phyloP scores from a whole-genome alignment of 1,140 invertebrate species.

The Magallana ariakensis region DNA sequence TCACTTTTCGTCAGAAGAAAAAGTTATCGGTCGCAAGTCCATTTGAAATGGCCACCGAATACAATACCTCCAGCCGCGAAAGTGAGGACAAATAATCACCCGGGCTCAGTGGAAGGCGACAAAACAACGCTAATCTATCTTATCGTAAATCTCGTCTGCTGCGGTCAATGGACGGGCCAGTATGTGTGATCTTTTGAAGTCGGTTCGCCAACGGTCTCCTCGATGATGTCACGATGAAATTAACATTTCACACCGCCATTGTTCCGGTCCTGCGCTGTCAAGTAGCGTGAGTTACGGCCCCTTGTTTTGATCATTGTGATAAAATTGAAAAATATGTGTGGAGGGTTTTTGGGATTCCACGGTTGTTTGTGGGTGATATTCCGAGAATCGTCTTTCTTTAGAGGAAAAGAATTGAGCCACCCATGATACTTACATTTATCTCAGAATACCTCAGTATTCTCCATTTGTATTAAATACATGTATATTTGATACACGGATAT shows the following conservation, averaged over 20 bases:
- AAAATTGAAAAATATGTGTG: neutral
- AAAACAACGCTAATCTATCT: neutral
- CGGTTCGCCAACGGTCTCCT: neutral
- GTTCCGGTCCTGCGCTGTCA: conserved; percentile 3
- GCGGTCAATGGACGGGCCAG: neutral
- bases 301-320: neutral
- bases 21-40: neutral
- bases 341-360: neutral
- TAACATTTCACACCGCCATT: conserved; percentile 15
- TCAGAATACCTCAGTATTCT: too few relatives aligned
- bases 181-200: conserved; percentile 18
- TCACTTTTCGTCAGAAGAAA: neutral
- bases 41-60: neutral
- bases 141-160: neutral
- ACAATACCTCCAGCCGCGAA: neutral
- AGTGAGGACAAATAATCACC: neutral
- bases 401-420: conserved; percentile 3
- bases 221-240: conserved; percentile 16
- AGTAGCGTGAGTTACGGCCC: conserved; percentile 1
- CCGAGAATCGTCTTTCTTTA: conserved; percentile 10
- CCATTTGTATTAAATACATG: too few relatives aligned
- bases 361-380: neutral
- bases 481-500: too few relatives aligned
- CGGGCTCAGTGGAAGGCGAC: neutral
- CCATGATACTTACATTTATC: neutral